Percentiles rank a stretch among this genome's conserved stretches.
Conservation (phyloP, 2,113 vertebrate species). For the Castor canadensis region DNA sequence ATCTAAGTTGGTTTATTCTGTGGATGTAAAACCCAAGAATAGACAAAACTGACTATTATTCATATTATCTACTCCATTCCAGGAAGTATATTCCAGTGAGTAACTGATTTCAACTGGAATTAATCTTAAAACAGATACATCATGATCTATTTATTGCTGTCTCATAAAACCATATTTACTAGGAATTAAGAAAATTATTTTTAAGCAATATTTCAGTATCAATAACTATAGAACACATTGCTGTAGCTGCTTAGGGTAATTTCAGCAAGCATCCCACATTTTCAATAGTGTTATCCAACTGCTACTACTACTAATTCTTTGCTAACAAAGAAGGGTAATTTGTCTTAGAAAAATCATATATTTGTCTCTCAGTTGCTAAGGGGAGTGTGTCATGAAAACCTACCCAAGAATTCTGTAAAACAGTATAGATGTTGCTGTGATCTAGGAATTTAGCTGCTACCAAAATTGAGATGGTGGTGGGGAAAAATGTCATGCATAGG, state of each 20-base stretch:
- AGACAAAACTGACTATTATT: neutral
- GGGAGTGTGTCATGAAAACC: neutral
- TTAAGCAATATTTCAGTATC: neutral
- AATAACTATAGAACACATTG: neutral
- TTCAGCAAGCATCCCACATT: neutral
- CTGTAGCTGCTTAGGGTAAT: neutral
- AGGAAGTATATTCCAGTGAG: neutral
- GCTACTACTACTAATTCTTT: neutral
- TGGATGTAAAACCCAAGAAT: neutral
- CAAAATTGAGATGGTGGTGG: neutral
- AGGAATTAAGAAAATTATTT: neutral
- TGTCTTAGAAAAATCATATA: neutral
- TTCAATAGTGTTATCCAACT: neutral
- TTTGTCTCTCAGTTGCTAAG: neutral
- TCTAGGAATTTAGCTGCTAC: neutral
- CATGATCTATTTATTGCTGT: no score
- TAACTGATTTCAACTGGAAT: neutral
- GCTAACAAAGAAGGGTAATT: neutral
- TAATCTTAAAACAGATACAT: conserved; percentile 15
- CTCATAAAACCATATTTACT: neutral
- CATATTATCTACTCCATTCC: neutral
- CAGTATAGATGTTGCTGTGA: no score
- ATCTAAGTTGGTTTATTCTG: neutral
- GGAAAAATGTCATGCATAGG: neutral
- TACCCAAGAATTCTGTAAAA: no score